phyloP scores from a whole-genome alignment of 2,888 invertebrate genomes.

The Harpalus rufipes region DNA sequence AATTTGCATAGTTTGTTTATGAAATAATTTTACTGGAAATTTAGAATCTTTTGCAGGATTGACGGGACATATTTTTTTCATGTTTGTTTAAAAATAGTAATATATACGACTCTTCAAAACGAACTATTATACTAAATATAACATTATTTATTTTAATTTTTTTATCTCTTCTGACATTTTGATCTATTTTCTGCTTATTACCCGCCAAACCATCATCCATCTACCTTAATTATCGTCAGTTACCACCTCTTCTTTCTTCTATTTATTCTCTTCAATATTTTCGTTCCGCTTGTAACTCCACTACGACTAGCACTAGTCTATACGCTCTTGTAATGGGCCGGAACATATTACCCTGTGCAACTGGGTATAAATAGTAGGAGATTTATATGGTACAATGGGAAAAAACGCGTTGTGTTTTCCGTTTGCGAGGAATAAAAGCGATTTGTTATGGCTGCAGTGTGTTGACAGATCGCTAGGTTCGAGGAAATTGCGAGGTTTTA shows the following conservation, averaged over 20 bases:
- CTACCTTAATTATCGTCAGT: slow-evolving; percentile 35
- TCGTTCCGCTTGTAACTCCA: neutral
- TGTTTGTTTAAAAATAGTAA: too few relatives aligned
- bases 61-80: too few relatives aligned
- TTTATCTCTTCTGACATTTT: neutral
- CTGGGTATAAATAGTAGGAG: slow-evolving; percentile 25
- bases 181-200: neutral
- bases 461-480: slow-evolving; percentile 11
- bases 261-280: too few relatives aligned
- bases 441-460: slow-evolving; percentile 1
- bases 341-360: slow-evolving; percentile 33
- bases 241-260: slow-evolving; percentile 3
- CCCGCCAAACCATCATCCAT: neutral
- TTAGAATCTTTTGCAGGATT: too few relatives aligned
- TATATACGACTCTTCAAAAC: too few relatives aligned
- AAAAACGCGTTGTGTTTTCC: neutral
- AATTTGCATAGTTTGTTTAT: too few relatives aligned
- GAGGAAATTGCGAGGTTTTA: neutral
- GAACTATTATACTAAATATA: too few relatives aligned
- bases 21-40: too few relatives aligned
- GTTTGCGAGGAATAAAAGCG: slow-evolving; percentile 1
- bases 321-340: slow-evolving; percentile 20
- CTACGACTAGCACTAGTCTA: neutral
- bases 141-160: neutral
- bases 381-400: slow-evolving; percentile 13